Evolutionary conservation across 2,797 vertebrate genomes (phyloP), one percentile per base, ranked within the genome.

Genomic region (Spatula clypeata): DNA sequence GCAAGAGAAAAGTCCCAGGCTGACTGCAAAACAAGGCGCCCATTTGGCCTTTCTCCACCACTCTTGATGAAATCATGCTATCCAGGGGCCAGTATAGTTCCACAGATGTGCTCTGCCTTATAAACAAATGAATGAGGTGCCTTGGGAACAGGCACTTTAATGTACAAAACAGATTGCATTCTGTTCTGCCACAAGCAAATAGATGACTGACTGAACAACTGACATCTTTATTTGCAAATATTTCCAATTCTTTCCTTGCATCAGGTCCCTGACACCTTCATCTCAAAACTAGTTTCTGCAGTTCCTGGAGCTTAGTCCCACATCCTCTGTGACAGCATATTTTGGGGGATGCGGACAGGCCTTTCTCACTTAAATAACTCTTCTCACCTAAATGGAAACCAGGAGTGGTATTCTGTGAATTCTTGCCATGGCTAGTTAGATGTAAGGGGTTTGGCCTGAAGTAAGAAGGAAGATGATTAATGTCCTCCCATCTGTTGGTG

Each of bases 51-150:
- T 93, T 88, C 93, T 94, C 75, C 95, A 94, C 76, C 83, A 60
- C 93, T 88, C 75, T 74, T 70, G 95, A 97, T 98, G 98, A 98
- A 97, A 95, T 98, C 98, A 98, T 97, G 76, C 64, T 67, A 82
- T 97, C 96, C 36, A 57, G 98, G 97, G 98, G 98, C 92, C 76
- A 91, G 91, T 54, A 86, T 65, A 98, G 97, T 96, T 96, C 67
- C 90, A 83, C 98, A 98, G 98, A 98, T 98, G 98, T 97, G 98
- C 96, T 97, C 97, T 93, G 75, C 83, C 96, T 97, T 42, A 84
- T 62, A 93, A 96, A 98, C 97, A 65, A 95, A 87, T 75, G 96
- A 95, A 74, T 13, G 85, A 66, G 88, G 95, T 94, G 77, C 95
- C 95, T 95, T 85, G 97, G 98, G 98, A 95, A 86, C 89, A 96